Base-by-base conservation (phyloP, 2,113 vertebrate genomes). In the Psittacula cyanocephala region DNA sequence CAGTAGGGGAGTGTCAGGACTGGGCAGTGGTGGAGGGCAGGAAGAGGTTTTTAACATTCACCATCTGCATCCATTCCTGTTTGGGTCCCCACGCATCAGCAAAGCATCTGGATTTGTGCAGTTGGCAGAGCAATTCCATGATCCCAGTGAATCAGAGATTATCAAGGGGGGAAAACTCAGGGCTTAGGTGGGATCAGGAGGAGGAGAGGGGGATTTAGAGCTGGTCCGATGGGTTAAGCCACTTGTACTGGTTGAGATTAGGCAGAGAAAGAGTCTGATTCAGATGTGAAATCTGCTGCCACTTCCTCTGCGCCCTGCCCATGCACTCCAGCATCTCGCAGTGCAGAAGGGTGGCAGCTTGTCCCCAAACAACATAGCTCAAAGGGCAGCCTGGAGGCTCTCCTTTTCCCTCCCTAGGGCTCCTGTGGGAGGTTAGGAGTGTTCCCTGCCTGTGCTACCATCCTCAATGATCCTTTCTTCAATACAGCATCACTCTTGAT, bases 201-300 rank as follows among this genome's bases (percentile, higher is more conserved):
- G 69, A 96, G 65, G 47, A 86, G 72, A 94, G 80, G 65, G 88
- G 80, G 95, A 96, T 94, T 96, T 96, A 90, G 72, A 96, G 88
- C 52, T 37, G 67, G 92, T 84, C 92, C 17, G 35, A 92, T 92
- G 92, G 93, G 91, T 95, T 96, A 96, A 96, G 82, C 88, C 95
- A 94, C 88, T 96, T 93, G 95, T 86, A 93, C 71, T 3, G 7
- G 39, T 52, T 69, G 86, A 44, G 90, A 95, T 96, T 93, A 97
- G 39, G 47, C 44, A 62, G 76, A 68, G 46, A 49, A 92, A 83
- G 80, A 90, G 72, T 75, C 76, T 88, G 92, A 49, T 79, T 81
- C 78, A 83, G 90, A 78, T 37, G 47, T 71, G 80, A 90, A 94
- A 93, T 78, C 86, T 84, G 72, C 88, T 47, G 35, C 49, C 41